phyloP scores from a whole-genome alignment of 2,888 invertebrate genomes.

The Argyresthia albistria region DNA sequence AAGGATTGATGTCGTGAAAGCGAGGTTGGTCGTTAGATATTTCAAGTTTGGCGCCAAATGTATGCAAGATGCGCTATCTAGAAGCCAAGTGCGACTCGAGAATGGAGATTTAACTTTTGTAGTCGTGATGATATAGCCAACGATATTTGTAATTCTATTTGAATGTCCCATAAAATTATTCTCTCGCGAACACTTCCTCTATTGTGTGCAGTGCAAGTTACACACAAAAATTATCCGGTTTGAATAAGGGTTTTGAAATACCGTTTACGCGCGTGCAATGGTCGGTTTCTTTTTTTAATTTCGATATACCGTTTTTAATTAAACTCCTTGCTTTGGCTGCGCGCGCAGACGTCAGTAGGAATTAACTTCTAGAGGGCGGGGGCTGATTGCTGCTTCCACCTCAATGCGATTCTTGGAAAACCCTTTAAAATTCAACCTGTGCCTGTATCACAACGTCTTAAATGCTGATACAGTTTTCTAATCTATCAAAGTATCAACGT shows the following conservation, averaged over 20 bases:
- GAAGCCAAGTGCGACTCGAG: constrained; percentile 22
- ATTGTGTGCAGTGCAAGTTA: not conserved
- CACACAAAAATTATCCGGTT: not conserved
- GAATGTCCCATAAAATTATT: not conserved
- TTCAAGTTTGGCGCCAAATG: constrained; percentile 31
- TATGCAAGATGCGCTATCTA: constrained; percentile 40
- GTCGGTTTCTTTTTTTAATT: constrained; percentile 19
- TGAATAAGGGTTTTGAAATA: constrained; percentile 28
- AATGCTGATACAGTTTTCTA: no score
- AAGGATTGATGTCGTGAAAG: constrained; percentile 19
- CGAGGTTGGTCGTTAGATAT: constrained; percentile 15
- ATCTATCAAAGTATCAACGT: no score
- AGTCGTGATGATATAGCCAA: constrained; percentile 17
- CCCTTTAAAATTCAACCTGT: not conserved
- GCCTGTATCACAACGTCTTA: no score
- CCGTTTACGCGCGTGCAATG: constrained; percentile 12
- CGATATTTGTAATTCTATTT: constrained; percentile 11
- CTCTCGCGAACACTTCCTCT: no score
- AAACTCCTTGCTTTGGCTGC: constrained; percentile 26
- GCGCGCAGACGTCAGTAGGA: constrained; percentile 38
- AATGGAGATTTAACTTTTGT: constrained; percentile 22
- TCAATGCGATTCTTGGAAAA: constrained; percentile 31
- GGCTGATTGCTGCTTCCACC: constrained; percentile 9
- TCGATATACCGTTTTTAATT: constrained; percentile 58
- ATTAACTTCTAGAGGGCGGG: constrained; percentile 33